Percentiles rank a stretch among this genome's conserved stretches.
Evolutionary conservation across 2,888 invertebrate species (phyloP).

Genomic region (Seira musarum): DNA sequence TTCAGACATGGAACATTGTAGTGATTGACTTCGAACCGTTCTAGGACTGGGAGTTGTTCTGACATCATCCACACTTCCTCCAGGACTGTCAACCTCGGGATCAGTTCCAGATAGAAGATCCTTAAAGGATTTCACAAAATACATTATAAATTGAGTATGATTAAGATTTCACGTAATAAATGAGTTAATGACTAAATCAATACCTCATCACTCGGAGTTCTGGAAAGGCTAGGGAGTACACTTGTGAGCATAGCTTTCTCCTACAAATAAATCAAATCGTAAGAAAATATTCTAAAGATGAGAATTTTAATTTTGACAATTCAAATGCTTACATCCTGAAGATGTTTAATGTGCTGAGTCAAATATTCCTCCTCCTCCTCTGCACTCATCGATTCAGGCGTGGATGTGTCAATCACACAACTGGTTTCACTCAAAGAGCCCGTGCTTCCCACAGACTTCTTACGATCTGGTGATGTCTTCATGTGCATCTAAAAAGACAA

Average conservation of each 20-base stretch:
- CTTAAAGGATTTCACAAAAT: too few species aligned
- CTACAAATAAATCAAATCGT: constrained; percentile 72
- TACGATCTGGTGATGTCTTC: constrained; percentile 61
- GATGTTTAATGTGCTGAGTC: constrained; percentile 64
- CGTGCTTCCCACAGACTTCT: constrained; percentile 63
- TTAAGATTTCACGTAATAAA: too few species aligned
- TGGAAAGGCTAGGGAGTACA: constrained; percentile 84
- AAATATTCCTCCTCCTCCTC: constrained; percentile 69
- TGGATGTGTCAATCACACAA: constrained; percentile 59
- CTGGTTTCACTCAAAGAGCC: constrained; percentile 66
- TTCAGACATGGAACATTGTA: constrained; percentile 65
- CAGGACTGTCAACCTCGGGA: constrained; percentile 80
- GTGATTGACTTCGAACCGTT: constrained; percentile 63
- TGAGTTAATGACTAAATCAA: too few species aligned
- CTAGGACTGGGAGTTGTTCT: constrained; percentile 63
- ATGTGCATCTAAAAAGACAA: constrained; percentile 55
- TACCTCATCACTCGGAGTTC: constrained; percentile 90
- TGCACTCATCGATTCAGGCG: constrained; percentile 68
- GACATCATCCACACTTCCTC: constrained; percentile 76
- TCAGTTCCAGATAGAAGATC: constrained; percentile 84
- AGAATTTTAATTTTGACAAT: neutral
- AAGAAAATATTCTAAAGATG: neutral
- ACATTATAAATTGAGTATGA: too few species aligned
- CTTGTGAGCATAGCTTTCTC: constrained; percentile 87
- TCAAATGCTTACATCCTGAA: constrained; percentile 62